A percentile compares a stretch with the other conserved stretches of the same genome.
Evolutionary conservation across 2,888 invertebrate species (phyloP).

Genomic region (Diadromus collaris): DNA sequence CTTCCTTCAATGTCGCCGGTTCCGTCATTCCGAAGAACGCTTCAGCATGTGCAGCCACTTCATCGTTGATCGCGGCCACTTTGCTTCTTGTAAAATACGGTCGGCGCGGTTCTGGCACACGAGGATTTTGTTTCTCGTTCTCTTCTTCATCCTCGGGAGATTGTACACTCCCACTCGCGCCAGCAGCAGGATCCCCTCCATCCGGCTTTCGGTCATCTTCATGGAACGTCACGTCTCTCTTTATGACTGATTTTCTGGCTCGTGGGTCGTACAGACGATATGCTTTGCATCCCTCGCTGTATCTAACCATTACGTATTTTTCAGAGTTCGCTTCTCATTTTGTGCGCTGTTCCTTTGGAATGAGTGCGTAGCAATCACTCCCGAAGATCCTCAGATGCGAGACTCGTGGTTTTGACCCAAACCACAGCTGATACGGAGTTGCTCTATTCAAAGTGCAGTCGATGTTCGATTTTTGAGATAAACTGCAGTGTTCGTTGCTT

Average conservation of each 20-base stretch:
- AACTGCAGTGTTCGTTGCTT: conserved; percentile 43
- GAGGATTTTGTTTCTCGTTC: neutral
- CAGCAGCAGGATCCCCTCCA: neutral
- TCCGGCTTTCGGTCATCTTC: conserved; percentile 2
- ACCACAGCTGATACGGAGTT: conserved; percentile 44
- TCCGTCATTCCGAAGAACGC: conserved; percentile 13
- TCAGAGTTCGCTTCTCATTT: conserved; percentile 68
- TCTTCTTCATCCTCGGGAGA: neutral
- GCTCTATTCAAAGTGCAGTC: neutral
- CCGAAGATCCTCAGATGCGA: conserved; percentile 69
- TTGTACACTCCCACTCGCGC: no score
- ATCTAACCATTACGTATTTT: conserved; percentile 67
- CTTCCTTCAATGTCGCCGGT: conserved; percentile 30
- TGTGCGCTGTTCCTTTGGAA: conserved; percentile 58
- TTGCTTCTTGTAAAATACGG: conserved; percentile 30
- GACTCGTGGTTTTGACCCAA: conserved; percentile 65
- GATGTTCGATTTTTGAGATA: conserved; percentile 48
- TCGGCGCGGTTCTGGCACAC: conserved; percentile 1
- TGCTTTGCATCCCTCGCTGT: conserved; percentile 57
- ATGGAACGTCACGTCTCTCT: conserved; percentile 57
- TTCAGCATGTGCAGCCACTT: conserved; percentile 29
- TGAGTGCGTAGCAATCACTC: conserved; percentile 59
- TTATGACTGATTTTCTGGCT: conserved; percentile 51
- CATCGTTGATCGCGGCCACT: neutral
- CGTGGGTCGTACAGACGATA: conserved; percentile 65